These are phyloP conservation scores for Caranx ignobilis DNA, from an alignment of 2,113 vertebrate species.

Conservation along the genomic window DNA sequence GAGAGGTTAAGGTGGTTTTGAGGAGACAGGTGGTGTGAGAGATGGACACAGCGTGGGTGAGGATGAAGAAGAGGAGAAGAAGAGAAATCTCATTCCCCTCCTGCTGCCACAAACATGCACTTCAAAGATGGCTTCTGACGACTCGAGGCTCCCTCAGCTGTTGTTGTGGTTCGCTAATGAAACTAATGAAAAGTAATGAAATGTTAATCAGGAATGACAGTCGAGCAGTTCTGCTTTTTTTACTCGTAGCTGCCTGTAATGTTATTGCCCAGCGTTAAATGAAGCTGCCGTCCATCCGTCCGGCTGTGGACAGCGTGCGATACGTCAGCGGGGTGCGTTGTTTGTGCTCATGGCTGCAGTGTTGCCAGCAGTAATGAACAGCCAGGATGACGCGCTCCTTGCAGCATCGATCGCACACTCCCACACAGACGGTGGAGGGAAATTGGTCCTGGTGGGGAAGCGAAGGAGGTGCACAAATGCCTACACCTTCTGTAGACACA, in stretches of 20 bases:
- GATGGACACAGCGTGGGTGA: slow-evolving; percentile 65
- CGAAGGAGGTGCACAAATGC: slow-evolving; percentile 68
- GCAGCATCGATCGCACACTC: slow-evolving; percentile 70
- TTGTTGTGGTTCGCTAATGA: slow-evolving; percentile 33
- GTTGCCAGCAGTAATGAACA: slow-evolving; percentile 76
- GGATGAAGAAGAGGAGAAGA: slow-evolving; percentile 57
- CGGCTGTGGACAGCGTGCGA: slow-evolving; percentile 16
- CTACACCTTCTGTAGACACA: slow-evolving; percentile 76
- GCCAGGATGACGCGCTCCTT: slow-evolving; percentile 49
- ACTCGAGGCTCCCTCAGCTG: slow-evolving; percentile 37
- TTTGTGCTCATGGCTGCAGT: slow-evolving; percentile 58
- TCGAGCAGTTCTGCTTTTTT: not conserved
- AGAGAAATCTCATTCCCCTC: slow-evolving; percentile 63
- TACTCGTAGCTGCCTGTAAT: not conserved
- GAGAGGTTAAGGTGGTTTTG: slow-evolving; percentile 19
- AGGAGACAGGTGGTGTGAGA: slow-evolving; percentile 70
- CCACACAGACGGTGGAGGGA: slow-evolving; percentile 74
- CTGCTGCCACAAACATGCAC: slow-evolving; percentile 63
- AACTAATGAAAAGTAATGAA: slow-evolving; percentile 47
- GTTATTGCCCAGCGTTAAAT: slow-evolving; percentile 18
- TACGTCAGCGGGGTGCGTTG: slow-evolving; percentile 60
- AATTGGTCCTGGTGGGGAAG: slow-evolving; percentile 73
- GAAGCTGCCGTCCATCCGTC: slow-evolving; percentile 19
- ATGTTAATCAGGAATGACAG: slow-evolving; percentile 6
- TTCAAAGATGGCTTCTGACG: slow-evolving; percentile 59